Base-by-base conservation (phyloP, 1,140 invertebrate genomes). In the Hylaeus anthracinus region DNA sequence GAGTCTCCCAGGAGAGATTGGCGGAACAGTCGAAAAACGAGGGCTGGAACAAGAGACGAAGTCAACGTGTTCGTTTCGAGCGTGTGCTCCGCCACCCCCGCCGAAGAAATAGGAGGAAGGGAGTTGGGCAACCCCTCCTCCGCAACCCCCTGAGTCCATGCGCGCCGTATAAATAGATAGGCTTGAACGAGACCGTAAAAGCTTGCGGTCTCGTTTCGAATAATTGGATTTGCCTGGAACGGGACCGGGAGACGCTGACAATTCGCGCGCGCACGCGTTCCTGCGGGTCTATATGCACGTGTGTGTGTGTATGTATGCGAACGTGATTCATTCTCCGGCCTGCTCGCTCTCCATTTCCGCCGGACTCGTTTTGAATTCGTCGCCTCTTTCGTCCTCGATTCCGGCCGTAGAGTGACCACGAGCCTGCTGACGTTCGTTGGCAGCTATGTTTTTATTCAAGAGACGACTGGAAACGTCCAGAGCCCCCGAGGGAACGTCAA, bases 151-250 rank as follows among this genome's bases (percentile, higher is more conserved):
- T 39, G n/a, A 48, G 61, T 77, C 79, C 69, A 56, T 61, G 61
- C 61, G 66, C 75, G 67, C 81, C 88, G 84, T 91, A 90, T 90
- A 91, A 90, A 91, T 90, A 90, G 88, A 85, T 83, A 86, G 86
- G 86, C 82, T 88, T 88, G 90, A 90, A 90, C 86, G 88, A 89
- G 88, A 90, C 90, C 89, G 88, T 91, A 90, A 92, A 91, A 91
- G 90, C 89, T 91, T 87, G 89, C 88, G 90, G 90, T 91, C 90
- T 91, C 89, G 89, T 91, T 90, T 91, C 90, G 89, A 92, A 91
- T 91, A 92, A 92, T 92, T 91, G 90, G 90, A 91, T 91, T 91
- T 91, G 88, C 88, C 83, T 85, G 86, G 80, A 89, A 90, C 86
- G 86, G 83, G 81, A 88, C 84, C 87, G 85, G 88, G 88, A 83